phyloP scores from a whole-genome alignment of 2,113 vertebrate genomes.

The Galemys pyrenaicus region DNA sequence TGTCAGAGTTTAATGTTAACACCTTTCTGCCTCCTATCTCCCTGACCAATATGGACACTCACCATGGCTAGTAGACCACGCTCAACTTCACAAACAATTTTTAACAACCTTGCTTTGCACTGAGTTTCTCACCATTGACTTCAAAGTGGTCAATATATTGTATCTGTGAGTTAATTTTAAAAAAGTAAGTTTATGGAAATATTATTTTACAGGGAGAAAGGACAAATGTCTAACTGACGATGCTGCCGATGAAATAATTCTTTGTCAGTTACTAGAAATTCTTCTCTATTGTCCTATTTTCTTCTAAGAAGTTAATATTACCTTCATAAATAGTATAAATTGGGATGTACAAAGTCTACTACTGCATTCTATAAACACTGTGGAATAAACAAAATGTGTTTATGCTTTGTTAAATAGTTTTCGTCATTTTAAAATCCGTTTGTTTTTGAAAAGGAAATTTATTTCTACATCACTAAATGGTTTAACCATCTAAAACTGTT shows the following conservation, averaged over 20 bases:
- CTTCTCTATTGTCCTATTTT: not conserved
- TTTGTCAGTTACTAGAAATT: not conserved
- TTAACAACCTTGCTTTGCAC: not conserved
- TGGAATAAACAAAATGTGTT: not conserved
- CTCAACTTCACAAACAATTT: not conserved
- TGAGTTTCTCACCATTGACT: not conserved
- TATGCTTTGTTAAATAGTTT: conserved; percentile 28
- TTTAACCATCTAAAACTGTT: conserved; percentile 4
- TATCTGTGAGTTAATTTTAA: not conserved
- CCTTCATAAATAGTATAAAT: not conserved
- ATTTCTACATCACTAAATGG: not conserved
- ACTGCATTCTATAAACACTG: conserved; percentile 4
- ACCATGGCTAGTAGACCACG: not conserved
- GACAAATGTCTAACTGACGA: conserved; percentile 8
- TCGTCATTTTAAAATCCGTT: conserved; percentile 12
- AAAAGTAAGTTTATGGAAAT: not conserved
- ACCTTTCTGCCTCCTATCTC: not conserved
- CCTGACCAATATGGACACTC: not conserved
- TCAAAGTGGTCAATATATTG: not conserved
- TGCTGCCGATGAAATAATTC: not conserved
- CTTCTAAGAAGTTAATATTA: not conserved
- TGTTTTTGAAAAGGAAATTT: conserved; percentile 29
- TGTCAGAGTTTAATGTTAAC: not conserved
- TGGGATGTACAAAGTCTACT: not conserved
- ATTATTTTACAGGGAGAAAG: not conserved